Base-by-base conservation (phyloP, 2,797 vertebrate species). In the Macrochelys suwanniensis region DNA sequence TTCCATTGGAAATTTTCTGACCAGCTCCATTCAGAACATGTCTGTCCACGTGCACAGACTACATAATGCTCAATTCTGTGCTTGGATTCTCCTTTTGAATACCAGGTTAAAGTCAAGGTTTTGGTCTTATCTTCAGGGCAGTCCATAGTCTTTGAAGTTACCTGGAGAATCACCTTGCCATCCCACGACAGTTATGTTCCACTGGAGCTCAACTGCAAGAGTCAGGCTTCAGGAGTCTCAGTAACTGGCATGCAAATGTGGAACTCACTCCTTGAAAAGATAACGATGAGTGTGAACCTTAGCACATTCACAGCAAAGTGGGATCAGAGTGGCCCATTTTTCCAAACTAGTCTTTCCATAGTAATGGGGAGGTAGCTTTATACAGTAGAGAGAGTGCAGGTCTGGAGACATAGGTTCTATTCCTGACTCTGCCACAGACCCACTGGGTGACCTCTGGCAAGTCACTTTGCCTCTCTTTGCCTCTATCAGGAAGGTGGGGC, bases 271-370 rank as follows among this genome's bases (percentile, higher is more conserved):
- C 5, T 2, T 17, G 0, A 0, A 47, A 31, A 56, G 80, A 31
- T 0, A 76, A 65, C 31, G 89, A 1, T 0, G 3, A 81, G 8
- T 7, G 4, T 59, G 31, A 80, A 77, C 50, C 1, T 7, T 76
- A 45, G 21, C 80, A 65, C 15, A 4, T 45, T 9, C 26, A 33
- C 4, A 76, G 31, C 16, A 65, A 45, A 71, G 0, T 1, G 2
- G 47, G 17, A 42, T 1, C 17, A 53, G 65, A 84, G 21, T 25
- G 68, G 49, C 5, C 7, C 1, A 1, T 74, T 79, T 49, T 26
- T 79, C 16, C 9, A 80, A 49, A 37, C 1, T n/a, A 5, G 2
- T 25, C 88, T 7, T 49, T 89, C 12, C 59, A 61, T 33, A 61
- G 59, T 61, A 61, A 59, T 59, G 28, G 26, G 31, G 13, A 7